These are phyloP conservation scores for Chromis chromis DNA, from an alignment of 2,797 vertebrate genomes.

Conservation along the genomic window DNA sequence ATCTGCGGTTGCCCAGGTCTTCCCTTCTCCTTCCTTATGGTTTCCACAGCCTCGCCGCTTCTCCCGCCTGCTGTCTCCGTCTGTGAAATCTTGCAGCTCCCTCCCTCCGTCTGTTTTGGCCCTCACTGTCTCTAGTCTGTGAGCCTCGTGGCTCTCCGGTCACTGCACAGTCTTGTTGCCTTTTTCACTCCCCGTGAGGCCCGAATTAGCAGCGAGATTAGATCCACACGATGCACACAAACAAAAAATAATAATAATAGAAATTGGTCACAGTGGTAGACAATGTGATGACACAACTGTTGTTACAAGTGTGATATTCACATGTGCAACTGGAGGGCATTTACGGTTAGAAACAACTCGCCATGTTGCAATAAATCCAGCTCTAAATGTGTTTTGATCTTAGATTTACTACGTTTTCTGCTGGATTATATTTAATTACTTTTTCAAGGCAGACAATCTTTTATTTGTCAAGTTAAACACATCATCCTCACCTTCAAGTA, in stretches of 20 bases:
- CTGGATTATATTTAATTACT: background rate
- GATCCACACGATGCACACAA: slow-evolving; percentile 33
- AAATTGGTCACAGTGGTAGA: background rate
- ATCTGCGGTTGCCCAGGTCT: slow-evolving; percentile 63
- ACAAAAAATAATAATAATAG: slow-evolving; percentile 1
- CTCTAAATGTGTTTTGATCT: background rate
- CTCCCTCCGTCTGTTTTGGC: slow-evolving; percentile 52
- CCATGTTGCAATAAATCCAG: too few species aligned
- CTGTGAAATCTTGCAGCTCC: slow-evolving; percentile 61
- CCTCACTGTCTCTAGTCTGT: slow-evolving; percentile 44
- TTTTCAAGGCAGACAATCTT: background rate
- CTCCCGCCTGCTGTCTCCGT: slow-evolving; percentile 65
- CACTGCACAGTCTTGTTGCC: slow-evolving; percentile 45
- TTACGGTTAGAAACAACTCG: background rate
- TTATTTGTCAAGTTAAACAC: background rate
- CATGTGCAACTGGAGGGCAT: slow-evolving; percentile 20
- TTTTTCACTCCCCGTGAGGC: slow-evolving; percentile 48
- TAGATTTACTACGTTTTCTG: background rate
- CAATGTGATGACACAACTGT: slow-evolving; percentile 12
- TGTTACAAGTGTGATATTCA: background rate
- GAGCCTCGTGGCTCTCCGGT: slow-evolving; percentile 58
- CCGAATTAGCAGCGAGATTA: slow-evolving; percentile 50
- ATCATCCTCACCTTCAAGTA: background rate
- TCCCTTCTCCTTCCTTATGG: slow-evolving; percentile 63
- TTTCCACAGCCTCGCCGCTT: slow-evolving; percentile 55